Evolutionary conservation across 2,797 vertebrate genomes (phyloP).

Genomic region (Platalea minor): DNA sequence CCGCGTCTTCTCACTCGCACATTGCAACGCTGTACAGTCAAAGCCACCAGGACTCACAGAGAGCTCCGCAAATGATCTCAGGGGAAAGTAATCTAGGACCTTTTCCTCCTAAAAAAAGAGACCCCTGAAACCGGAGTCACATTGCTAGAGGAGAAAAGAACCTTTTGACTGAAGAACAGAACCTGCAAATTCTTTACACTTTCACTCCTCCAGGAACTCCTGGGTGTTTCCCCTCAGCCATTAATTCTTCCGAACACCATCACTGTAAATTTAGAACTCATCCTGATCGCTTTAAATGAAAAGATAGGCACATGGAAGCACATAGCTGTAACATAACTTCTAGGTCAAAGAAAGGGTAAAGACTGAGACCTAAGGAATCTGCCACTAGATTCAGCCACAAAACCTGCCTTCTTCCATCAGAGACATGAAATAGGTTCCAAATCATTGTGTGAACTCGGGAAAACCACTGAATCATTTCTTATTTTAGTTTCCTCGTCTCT

Average conservation of each 20-base stretch:
- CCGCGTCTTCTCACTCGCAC: neutral
- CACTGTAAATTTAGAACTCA: neutral
- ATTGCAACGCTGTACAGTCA: neutral
- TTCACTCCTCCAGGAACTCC: neutral
- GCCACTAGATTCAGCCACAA: neutral
- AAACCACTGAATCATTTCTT: constrained; percentile 18
- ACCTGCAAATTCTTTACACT: neutral
- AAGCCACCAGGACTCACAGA: neutral
- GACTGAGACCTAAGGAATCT: neutral
- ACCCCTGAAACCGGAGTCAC: neutral
- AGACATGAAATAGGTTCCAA: neutral
- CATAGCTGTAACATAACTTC: neutral
- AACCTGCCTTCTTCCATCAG: neutral
- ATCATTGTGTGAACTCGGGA: neutral
- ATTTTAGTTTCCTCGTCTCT: neutral
- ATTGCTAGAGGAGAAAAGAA: neutral
- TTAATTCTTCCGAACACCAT: neutral
- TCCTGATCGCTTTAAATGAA: neutral
- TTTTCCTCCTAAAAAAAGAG: neutral
- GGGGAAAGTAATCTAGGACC: neutral
- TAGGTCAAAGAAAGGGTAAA: neutral
- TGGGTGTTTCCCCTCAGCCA: neutral
- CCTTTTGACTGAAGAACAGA: neutral
- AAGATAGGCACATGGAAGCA: neutral
- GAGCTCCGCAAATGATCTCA: neutral